A percentile compares a stretch with the other conserved stretches of the same genome.
These are phyloP conservation scores for Xiphophorus couchianus DNA, from an alignment of 2,113 vertebrate species.

Conservation along the genomic window DNA sequence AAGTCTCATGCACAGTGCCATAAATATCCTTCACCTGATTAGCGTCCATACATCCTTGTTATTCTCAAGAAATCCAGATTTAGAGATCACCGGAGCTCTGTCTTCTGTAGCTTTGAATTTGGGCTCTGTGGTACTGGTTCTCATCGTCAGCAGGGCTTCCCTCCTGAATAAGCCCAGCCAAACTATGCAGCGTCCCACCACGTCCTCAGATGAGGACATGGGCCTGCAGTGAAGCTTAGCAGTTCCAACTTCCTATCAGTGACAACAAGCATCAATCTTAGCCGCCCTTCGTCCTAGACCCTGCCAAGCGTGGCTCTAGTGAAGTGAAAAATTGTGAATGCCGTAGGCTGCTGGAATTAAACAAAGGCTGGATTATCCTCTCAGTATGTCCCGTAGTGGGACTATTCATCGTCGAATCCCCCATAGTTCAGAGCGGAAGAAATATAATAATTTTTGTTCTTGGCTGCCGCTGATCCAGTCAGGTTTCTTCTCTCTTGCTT, in stretches of 20 bases:
- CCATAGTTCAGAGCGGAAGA: slow-evolving; percentile 55
- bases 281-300: slow-evolving; percentile 79
- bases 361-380: slow-evolving; percentile 87
- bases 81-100: slow-evolving; percentile 40
- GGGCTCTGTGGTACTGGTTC: slow-evolving; percentile 85
- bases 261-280: slow-evolving; percentile 95
- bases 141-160: slow-evolving; percentile 87
- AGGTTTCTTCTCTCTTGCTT: slow-evolving; percentile 1
- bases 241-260: slow-evolving; percentile 89
- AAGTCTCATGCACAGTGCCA: background rate
- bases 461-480: slow-evolving; percentile 14
- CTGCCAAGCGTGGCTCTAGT: slow-evolving; percentile 61
- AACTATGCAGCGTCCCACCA: slow-evolving; percentile 89
- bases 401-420: slow-evolving; percentile 68
- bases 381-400: slow-evolving; percentile 62
- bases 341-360: slow-evolving; percentile 70
- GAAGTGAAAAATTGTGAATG: slow-evolving; percentile 74
- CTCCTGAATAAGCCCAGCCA: slow-evolving; percentile 87
- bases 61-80: slow-evolving; percentile 31
- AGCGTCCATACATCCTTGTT: slow-evolving; percentile 30
- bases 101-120: slow-evolving; percentile 77
- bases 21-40: slow-evolving; percentile 37
- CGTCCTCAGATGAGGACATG: slow-evolving; percentile 86
- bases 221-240: slow-evolving; percentile 89
- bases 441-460: slow-evolving; percentile 31